Conservation (phyloP, 2,888 invertebrate genomes). For the Tiliacea citrago region DNA sequence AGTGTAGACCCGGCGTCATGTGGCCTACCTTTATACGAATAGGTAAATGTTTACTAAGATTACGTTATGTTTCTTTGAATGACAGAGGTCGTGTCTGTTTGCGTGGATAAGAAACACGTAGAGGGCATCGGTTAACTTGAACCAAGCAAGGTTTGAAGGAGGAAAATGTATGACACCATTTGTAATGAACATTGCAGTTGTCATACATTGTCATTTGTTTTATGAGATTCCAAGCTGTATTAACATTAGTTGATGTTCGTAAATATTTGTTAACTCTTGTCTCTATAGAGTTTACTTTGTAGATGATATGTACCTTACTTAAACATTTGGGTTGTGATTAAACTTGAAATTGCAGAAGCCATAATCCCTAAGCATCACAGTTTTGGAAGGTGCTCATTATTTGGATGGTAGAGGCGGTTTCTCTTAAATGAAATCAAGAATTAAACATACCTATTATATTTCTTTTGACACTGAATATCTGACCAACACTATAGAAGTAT, state of each 20-base stretch:
- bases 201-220: constrained; percentile 43
- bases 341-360: background rate
- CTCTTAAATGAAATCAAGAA: background rate
- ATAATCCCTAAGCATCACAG: background rate
- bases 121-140: constrained; percentile 46
- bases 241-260: constrained; percentile 5
- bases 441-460: background rate
- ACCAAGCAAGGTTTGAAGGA: constrained; percentile 34
- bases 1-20: background rate
- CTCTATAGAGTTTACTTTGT: constrained; percentile 11
- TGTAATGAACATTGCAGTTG: constrained; percentile 30
- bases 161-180: constrained; percentile 43
- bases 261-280: constrained; percentile 30
- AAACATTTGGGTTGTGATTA: constrained; percentile 7
- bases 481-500: background rate
- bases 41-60: constrained; percentile 37
- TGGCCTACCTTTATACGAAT: constrained; percentile 22
- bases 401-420: background rate
- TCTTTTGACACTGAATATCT: background rate
- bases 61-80: constrained; percentile 53
- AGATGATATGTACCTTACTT: constrained; percentile 12
- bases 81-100: constrained; percentile 48
- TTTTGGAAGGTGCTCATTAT: background rate
- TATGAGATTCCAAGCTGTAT: constrained; percentile 26
- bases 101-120: constrained; percentile 23